Conservation (phyloP, 1,140 invertebrate species). For the Pissodes strobi region DNA sequence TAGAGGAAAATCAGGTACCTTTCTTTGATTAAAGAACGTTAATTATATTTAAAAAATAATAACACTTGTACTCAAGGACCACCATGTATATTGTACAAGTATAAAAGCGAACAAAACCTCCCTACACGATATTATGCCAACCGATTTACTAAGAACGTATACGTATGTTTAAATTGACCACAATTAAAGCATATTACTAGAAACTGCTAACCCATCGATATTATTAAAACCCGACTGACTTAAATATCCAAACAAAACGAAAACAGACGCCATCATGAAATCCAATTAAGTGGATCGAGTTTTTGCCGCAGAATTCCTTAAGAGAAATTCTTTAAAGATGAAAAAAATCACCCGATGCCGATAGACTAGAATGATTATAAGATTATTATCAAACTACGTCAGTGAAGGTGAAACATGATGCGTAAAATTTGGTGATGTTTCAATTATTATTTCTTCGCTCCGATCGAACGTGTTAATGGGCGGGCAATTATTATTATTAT, state of each 20-base stretch:
- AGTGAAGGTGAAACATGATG: slow-evolving; percentile 9
- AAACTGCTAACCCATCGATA: background rate
- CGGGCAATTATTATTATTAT: too few species aligned
- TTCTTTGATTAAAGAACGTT: too few species aligned
- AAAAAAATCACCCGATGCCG: background rate
- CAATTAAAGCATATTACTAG: slow-evolving; percentile 3
- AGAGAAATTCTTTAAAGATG: slow-evolving; percentile 11
- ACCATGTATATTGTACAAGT: too few species aligned
- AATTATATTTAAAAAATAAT: too few species aligned
- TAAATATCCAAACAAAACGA: slow-evolving; percentile 8
- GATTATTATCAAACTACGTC: slow-evolving; percentile 2
- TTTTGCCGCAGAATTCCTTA: slow-evolving; percentile 6
- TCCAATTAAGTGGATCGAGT: slow-evolving; percentile 10
- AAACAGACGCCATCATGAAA: slow-evolving; percentile 12
- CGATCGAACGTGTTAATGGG: too few species aligned
- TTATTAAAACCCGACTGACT: slow-evolving; percentile 4
- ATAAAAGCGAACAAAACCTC: too few species aligned
- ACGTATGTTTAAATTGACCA: too few species aligned
- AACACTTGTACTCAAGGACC: too few species aligned
- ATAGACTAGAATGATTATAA: slow-evolving; percentile 10
- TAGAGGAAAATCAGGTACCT: too few species aligned
- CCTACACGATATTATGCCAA: too few species aligned
- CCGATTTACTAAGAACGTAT: too few species aligned
- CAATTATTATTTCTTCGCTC: too few species aligned
- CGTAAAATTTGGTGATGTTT: background rate